A percentile compares a stretch with the other conserved stretches of the same genome.
These are phyloP conservation scores for Andrena marginata DNA, from an alignment of 2,888 invertebrate species.

Conservation along the genomic window DNA sequence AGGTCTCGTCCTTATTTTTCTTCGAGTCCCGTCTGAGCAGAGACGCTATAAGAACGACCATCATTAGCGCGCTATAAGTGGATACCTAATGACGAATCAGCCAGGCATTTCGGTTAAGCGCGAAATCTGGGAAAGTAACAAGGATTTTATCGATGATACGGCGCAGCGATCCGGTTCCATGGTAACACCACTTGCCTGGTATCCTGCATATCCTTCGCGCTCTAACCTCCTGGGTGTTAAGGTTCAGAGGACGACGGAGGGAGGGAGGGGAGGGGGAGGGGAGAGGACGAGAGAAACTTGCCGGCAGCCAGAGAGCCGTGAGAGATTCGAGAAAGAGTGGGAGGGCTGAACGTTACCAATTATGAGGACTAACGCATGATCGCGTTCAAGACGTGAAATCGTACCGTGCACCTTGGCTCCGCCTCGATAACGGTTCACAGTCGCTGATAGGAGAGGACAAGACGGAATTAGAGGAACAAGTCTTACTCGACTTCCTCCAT, in stretches of 20 bases:
- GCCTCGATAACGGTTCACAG: constrained; percentile 54
- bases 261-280: background rate
- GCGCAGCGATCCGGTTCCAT: constrained; percentile 43
- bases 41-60: background rate
- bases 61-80: constrained; percentile 21
- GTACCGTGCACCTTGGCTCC: constrained; percentile 52
- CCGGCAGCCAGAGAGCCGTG: constrained; percentile 33
- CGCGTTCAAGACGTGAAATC: constrained; percentile 74
- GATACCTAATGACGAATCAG: constrained; percentile 55
- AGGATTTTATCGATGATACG: constrained; percentile 52
- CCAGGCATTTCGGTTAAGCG: constrained; percentile 58
- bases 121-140: constrained; percentile 63
- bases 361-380: constrained; percentile 76
- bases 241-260: constrained; percentile 4
- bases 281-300: constrained; percentile 32
- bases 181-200: constrained; percentile 57
- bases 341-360: constrained; percentile 71
- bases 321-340: constrained; percentile 30
- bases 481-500: background rate
- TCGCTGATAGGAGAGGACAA: constrained; percentile 11
- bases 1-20: background rate
- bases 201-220: constrained; percentile 29
- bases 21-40: background rate
- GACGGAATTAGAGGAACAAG: constrained; percentile 31
- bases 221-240: constrained; percentile 40